Percentiles rank a stretch among this genome's conserved stretches.
These are phyloP conservation scores for Archaeoteleia sp. DNA, from an alignment of 2,888 invertebrate genomes.

Conservation along the genomic window DNA sequence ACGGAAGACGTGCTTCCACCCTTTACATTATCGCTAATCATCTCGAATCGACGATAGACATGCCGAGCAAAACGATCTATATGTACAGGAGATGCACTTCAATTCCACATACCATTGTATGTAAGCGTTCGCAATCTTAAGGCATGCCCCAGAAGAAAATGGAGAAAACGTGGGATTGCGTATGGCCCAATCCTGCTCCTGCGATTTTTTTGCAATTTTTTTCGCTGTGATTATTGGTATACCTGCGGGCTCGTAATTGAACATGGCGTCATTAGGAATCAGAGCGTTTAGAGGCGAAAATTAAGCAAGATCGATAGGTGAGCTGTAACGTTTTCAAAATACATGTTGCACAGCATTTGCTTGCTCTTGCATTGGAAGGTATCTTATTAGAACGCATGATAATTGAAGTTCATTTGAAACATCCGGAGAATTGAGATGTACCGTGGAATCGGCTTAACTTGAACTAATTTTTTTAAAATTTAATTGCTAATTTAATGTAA, in stretches of 20 bases:
- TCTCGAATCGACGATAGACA: slow-evolving; percentile 63
- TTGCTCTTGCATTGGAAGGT: too few relatives aligned
- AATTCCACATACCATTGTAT: slow-evolving; percentile 1
- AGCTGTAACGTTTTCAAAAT: too few relatives aligned
- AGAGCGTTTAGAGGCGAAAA: slow-evolving; percentile 2
- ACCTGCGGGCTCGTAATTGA: background rate
- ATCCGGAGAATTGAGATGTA: too few relatives aligned
- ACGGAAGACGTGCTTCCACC: slow-evolving; percentile 67
- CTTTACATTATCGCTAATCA: slow-evolving; percentile 70
- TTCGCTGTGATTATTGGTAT: too few relatives aligned
- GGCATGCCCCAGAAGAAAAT: background rate
- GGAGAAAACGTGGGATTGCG: slow-evolving; percentile 12
- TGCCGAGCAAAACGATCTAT: slow-evolving; percentile 31
- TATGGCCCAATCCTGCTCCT: background rate
- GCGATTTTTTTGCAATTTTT: too few relatives aligned
- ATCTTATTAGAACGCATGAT: too few relatives aligned
- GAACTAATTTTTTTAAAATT: too few relatives aligned
- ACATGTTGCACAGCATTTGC: too few relatives aligned
- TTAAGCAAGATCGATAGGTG: slow-evolving; percentile 1
- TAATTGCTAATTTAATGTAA: too few relatives aligned
- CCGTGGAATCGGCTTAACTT: too few relatives aligned
- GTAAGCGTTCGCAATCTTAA: slow-evolving; percentile 10
- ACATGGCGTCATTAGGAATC: slow-evolving; percentile 1
- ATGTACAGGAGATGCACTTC: slow-evolving; percentile 35
- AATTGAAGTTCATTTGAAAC: too few relatives aligned